Percentiles rank a stretch among this genome's conserved stretches.
Conservation (phyloP, 2,113 vertebrate species). For the Mugil cephalus region DNA sequence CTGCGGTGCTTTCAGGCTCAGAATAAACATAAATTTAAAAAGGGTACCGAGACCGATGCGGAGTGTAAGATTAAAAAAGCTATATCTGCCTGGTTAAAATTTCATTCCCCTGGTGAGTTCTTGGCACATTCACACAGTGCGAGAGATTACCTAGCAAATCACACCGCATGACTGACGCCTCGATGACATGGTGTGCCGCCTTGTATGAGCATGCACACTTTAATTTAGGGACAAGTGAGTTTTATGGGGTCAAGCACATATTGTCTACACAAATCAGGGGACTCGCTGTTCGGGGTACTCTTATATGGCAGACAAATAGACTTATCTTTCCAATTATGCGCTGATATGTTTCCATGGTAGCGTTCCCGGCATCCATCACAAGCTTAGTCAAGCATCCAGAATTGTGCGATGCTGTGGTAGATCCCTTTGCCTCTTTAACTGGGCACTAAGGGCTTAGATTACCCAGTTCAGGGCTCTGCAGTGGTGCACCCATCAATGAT, state of each 20-base stretch:
- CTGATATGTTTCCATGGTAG: neutral
- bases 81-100: constrained; percentile 71
- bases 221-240: neutral
- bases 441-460: constrained; percentile 8
- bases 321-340: neutral
- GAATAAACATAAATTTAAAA: constrained; percentile 73
- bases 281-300: neutral
- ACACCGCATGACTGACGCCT: neutral
- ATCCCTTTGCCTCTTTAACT: constrained; percentile 32
- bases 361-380: constrained; percentile 32
- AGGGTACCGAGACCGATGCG: constrained; percentile 43
- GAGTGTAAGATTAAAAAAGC: constrained; percentile 70
- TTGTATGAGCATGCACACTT: constrained; percentile 9
- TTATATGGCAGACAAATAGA: neutral
- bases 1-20: constrained; percentile 63
- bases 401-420: constrained; percentile 19
- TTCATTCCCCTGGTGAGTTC: constrained; percentile 62
- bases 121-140: constrained; percentile 28
- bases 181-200: constrained; percentile 1
- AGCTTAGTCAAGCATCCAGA: constrained; percentile 39
- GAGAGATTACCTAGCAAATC: constrained; percentile 33
- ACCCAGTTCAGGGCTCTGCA: constrained; percentile 43
- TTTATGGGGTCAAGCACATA: constrained; percentile 7
- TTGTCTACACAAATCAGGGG: neutral
- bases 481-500: constrained; percentile 42